phyloP scores from a whole-genome alignment of 2,797 vertebrate genomes.

The Cynopterus sphinx region DNA sequence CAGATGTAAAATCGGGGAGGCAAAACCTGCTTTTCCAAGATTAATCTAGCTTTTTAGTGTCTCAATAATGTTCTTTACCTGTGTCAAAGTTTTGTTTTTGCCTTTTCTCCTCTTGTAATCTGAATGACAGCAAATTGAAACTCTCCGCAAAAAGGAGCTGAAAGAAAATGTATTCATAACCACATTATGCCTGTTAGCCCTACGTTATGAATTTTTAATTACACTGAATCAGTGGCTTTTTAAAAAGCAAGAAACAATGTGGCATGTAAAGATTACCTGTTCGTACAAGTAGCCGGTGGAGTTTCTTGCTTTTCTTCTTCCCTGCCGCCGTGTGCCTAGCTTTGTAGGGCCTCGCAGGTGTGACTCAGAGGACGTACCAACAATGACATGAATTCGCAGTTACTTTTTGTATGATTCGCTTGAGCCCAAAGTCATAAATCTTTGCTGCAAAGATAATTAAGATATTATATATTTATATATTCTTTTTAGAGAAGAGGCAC shows the following conservation, averaged over 20 bases:
- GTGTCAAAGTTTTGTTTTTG: background rate
- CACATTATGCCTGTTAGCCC: background rate
- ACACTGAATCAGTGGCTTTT: background rate
- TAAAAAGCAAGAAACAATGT: background rate
- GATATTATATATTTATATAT: background rate
- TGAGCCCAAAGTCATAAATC: conserved; percentile 18
- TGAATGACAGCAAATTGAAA: conserved; percentile 68
- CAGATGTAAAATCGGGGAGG: background rate
- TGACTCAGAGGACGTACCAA: background rate
- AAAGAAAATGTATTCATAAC: conserved; percentile 55
- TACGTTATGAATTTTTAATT: conserved; percentile 20
- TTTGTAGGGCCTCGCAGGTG: background rate
- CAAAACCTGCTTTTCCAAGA: conserved; percentile 8
- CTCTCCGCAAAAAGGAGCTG: conserved; percentile 51
- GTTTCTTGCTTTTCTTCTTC: background rate
- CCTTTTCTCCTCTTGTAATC: conserved; percentile 59
- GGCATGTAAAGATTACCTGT: background rate
- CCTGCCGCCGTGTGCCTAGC: no score
- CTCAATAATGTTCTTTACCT: background rate
- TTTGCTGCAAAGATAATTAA: conserved; percentile 11
- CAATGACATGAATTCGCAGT: background rate
- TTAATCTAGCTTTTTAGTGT: background rate
- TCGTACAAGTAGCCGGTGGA: background rate
- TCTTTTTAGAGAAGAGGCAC: conserved; percentile 7
- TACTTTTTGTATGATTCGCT: conserved; percentile 15